Conservation (phyloP, 2,113 vertebrate genomes). For the Laterallus jamaicensis region DNA sequence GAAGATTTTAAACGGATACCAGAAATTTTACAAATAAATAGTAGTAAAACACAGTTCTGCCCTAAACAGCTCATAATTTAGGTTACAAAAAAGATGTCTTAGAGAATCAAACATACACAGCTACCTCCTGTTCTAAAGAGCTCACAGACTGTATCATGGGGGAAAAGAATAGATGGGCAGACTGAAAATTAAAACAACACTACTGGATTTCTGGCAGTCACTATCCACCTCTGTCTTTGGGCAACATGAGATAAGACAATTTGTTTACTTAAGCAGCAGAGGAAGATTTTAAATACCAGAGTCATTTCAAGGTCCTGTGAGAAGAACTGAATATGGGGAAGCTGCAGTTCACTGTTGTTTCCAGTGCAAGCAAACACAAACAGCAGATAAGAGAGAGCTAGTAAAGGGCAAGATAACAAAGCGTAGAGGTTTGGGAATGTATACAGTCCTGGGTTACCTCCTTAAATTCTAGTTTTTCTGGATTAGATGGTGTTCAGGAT, state of each 20-base stretch:
- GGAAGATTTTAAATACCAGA: not conserved
- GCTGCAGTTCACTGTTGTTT: not conserved
- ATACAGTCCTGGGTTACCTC: not conserved
- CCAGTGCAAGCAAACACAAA: not conserved
- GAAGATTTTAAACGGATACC: not conserved
- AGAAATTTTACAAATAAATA: conserved; percentile 18
- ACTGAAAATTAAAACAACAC: not conserved
- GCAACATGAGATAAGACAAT: not conserved
- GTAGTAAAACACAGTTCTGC: not conserved
- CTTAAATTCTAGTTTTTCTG: not conserved
- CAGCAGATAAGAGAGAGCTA: not conserved
- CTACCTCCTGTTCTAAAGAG: not conserved
- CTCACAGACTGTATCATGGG: not conserved
- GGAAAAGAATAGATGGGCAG: not conserved
- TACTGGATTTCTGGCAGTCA: not conserved
- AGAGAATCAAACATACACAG: not conserved
- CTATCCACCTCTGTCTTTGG: not conserved
- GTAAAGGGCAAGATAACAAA: not conserved
- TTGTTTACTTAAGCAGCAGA: not conserved
- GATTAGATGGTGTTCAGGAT: not conserved
- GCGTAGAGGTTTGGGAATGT: not conserved
- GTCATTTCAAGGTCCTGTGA: not conserved
- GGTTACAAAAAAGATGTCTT: not conserved
- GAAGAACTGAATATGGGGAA: not conserved
- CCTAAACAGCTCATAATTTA: not conserved